Evolutionary conservation across 2,797 vertebrate species (phyloP), one percentile per base, ranked within the genome.

Genomic region (Periparus ater): DNA sequence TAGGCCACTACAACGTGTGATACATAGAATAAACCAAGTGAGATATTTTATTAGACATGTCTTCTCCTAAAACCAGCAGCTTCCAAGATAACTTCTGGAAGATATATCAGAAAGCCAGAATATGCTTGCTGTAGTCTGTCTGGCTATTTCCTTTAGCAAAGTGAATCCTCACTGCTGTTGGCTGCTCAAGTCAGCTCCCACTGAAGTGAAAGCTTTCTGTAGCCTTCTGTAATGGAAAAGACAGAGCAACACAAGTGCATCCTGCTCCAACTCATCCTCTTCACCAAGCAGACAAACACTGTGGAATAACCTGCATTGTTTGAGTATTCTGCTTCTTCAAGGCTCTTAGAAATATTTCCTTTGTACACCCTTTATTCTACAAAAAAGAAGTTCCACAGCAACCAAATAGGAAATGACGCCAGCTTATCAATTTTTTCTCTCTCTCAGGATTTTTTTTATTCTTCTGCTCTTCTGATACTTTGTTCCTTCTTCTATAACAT

Each of bases 351-450:
- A 84, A 10, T 27, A n/a, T n/a, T 86, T 78, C 67, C 10, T 84
- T 83, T 68, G 21, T 53, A 63, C 1, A 3, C 5, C 4, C 13
- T 60, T 50, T 78, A 27, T 66, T 22, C 44, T 65, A 30, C n/a
- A 87, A 82, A 91, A 51, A 85, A 36, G 15, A 80, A 85, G 45
- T 51, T 90, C 88, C n/a, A 57, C 29, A 89, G 47, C 25, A 74
- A 67, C 17, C 2, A 11, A 77, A 44, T 4, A 89, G 36, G 30
- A 87, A 89, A 73, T 45, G 3, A 78, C n/a, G 71, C 17, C 13
- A 42, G 3, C 13, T 72, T 77, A 83, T 81, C 4, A 21, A 57
- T 51, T 84, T 57, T n/a, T 71, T 9, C 6, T 61, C 14, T 79
- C 27, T 85, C 29, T 9, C 10, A 45, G 16, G 13, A 77, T 40